Conservation (phyloP, 2,113 vertebrate genomes). For the Ictidomys tridecemlineatus region DNA sequence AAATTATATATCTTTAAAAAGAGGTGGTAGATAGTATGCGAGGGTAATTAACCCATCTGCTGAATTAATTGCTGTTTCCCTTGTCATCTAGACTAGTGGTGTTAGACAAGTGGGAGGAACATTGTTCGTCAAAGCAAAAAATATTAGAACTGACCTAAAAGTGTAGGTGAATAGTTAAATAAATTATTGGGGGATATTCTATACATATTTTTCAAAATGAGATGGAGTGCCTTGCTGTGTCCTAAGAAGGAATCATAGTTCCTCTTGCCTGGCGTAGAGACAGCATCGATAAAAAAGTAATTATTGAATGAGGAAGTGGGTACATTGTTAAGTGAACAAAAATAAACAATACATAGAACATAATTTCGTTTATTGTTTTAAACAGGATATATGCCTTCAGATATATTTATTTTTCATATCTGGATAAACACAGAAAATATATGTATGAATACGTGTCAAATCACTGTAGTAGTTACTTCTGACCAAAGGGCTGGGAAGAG, state of each 20-base stretch:
- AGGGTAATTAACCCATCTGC: background rate
- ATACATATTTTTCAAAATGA: background rate
- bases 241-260: background rate
- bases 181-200: background rate
- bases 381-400: background rate
- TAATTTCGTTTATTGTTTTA: background rate
- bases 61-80: background rate
- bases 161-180: background rate
- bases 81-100: background rate
- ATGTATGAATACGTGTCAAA: background rate
- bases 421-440: background rate
- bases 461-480: background rate
- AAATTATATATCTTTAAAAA: background rate
- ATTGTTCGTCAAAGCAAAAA: background rate
- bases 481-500: background rate
- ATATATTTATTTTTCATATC: background rate
- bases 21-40: background rate
- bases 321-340: background rate
- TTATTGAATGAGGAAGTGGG: background rate
- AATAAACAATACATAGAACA: background rate
- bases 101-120: background rate
- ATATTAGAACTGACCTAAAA: background rate
- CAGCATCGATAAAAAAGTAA: background rate
- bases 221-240: background rate
- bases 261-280: background rate